These are phyloP conservation scores for Lysiphlebus fabarum DNA, from an alignment of 1,140 invertebrate species.

Conservation along the genomic window DNA sequence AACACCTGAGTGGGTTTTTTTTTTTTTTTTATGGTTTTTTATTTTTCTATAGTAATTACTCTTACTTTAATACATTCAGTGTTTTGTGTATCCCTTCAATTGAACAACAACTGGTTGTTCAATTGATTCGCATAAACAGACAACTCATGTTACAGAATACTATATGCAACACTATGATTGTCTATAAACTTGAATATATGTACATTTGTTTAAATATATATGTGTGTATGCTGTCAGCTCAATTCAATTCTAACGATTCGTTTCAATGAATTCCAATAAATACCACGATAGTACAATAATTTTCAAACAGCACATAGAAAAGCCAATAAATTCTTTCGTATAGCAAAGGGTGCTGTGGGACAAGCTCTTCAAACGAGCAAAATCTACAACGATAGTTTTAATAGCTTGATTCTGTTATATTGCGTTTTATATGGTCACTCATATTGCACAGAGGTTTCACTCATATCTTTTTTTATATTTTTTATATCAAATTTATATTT, in stretches of 20 bases:
- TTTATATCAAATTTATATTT: too few relatives aligned
- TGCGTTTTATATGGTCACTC: constrained; percentile 1
- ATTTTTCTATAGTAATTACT: too few relatives aligned
- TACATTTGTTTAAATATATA: too few relatives aligned
- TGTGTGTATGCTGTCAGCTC: neutral
- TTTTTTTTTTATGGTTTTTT: too few relatives aligned
- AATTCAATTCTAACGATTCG: constrained; percentile 14
- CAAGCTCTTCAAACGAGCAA: constrained; percentile 23
- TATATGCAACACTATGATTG: too few relatives aligned
- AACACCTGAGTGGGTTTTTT: too few relatives aligned
- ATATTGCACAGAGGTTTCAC: too few relatives aligned
- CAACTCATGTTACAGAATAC: constrained; percentile 20
- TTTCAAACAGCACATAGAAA: constrained; percentile 10
- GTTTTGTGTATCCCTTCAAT: neutral
- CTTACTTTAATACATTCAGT: neutral
- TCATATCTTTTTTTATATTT: too few relatives aligned
- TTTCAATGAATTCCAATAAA: constrained; percentile 34
- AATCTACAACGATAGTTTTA: constrained; percentile 14
- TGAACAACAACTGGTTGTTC: neutral
- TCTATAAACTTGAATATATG: too few relatives aligned
- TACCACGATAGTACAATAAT: constrained; percentile 27
- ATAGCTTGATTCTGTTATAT: constrained; percentile 10
- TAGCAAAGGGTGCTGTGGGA: too few relatives aligned
- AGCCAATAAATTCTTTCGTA: constrained; percentile 29
- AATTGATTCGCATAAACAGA: constrained; percentile 25